A percentile compares a stretch with the other conserved stretches of the same genome.
Conservation (phyloP, 2,797 vertebrate genomes). For the Gymnoscopelus microlampas region DNA sequence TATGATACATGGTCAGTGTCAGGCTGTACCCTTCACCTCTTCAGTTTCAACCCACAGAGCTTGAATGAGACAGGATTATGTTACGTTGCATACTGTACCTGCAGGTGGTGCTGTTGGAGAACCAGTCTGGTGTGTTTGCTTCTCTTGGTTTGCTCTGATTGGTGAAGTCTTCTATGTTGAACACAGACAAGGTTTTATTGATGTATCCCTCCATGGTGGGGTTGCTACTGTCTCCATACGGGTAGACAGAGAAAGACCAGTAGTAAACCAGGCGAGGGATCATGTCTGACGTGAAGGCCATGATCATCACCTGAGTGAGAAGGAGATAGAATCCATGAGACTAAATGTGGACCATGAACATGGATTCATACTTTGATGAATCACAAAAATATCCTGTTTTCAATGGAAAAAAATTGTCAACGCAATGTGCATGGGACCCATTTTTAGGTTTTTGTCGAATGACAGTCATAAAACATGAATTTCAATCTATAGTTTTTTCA, state of each 20-base stretch:
- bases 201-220: constrained; percentile 70
- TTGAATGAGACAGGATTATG: too few relatives aligned
- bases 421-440: too few relatives aligned
- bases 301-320: not conserved
- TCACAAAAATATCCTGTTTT: too few relatives aligned
- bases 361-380: too few relatives aligned
- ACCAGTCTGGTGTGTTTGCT: constrained; percentile 23
- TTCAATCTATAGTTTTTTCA: too few relatives aligned
- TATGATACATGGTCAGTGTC: too few relatives aligned
- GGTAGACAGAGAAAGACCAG: constrained; percentile 92
- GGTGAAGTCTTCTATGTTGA: constrained; percentile 84
- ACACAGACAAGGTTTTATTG: constrained; percentile 89
- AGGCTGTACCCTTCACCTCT: too few relatives aligned
- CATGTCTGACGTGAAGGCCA: constrained; percentile 96
- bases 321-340: constrained; percentile 9
- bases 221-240: constrained; percentile 77
- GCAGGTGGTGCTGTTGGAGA: constrained; percentile 83
- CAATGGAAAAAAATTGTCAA: too few relatives aligned
- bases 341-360: not conserved
- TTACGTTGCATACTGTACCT: constrained; percentile 75
- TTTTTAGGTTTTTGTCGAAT: too few relatives aligned
- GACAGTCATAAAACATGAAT: too few relatives aligned
- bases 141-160: constrained; percentile 71
- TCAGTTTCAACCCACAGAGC: too few relatives aligned
- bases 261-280: constrained; percentile 95